These are phyloP conservation scores for Natator depressus DNA, from an alignment of 2,113 vertebrate species.

Conservation along the genomic window DNA sequence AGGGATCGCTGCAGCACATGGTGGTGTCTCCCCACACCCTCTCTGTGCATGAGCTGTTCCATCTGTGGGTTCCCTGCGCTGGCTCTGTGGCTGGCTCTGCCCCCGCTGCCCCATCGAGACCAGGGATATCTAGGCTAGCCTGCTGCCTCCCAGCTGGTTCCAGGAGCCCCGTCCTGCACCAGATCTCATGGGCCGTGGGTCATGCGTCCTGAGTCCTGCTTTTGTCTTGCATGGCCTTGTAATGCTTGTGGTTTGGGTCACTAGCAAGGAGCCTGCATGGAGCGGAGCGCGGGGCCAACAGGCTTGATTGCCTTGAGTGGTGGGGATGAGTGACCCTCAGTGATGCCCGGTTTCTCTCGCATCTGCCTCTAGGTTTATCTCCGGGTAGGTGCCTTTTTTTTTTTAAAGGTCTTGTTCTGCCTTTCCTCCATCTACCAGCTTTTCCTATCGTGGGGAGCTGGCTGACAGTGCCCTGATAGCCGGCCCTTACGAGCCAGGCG, in stretches of 20 bases:
- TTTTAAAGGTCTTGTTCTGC: background rate
- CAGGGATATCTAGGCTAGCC: background rate
- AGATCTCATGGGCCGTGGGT: background rate
- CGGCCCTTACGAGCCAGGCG: too few species aligned
- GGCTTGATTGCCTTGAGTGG: background rate
- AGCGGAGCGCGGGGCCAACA: background rate
- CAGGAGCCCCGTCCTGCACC: rapidly evolving
- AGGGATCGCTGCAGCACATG: background rate
- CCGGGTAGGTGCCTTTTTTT: background rate
- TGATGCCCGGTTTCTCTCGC: rapidly evolving
- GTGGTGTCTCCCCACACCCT: background rate
- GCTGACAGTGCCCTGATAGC: too few species aligned
- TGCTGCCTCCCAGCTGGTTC: background rate
- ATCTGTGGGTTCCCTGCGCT: background rate
- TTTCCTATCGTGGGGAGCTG: background rate
- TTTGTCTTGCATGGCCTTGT: background rate
- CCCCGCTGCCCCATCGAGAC: background rate
- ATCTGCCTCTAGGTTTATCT: background rate
- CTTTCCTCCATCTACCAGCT: background rate
- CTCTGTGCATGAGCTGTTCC: background rate
- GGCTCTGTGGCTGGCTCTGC: rapidly evolving
- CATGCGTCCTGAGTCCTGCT: background rate
- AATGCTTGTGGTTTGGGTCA: background rate
- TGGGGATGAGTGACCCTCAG: background rate
- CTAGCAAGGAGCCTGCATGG: background rate